Conservation (phyloP, 2,888 invertebrate genomes). For the Plagodis pulveraria region DNA sequence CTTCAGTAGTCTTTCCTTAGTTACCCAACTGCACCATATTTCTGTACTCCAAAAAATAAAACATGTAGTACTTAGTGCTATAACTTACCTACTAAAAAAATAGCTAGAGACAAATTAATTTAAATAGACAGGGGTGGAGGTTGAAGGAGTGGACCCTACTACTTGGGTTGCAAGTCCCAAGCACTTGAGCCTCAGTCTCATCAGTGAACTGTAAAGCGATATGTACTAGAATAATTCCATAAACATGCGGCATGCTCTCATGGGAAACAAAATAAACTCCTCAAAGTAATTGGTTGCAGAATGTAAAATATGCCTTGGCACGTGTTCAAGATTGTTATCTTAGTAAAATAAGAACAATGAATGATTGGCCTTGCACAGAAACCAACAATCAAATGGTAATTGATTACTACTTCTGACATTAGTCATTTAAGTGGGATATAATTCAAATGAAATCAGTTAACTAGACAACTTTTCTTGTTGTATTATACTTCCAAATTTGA, state of each 20-base stretch:
- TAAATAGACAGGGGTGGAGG: too few species aligned
- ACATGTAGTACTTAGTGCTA: too few species aligned
- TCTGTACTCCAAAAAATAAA: too few species aligned
- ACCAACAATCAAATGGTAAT: slow-evolving; percentile 24
- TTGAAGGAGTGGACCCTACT: too few species aligned
- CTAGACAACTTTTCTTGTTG: not conserved
- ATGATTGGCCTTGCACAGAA: slow-evolving; percentile 35
- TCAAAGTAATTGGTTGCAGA: slow-evolving; percentile 31
- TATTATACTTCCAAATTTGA: not conserved
- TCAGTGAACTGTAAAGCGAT: not conserved
- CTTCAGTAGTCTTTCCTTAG: too few species aligned
- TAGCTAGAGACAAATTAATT: too few species aligned
- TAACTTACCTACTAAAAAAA: too few species aligned
- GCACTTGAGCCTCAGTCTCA: not conserved
- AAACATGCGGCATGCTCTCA: slow-evolving; percentile 8
- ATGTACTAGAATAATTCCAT: not conserved
- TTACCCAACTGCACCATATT: too few species aligned
- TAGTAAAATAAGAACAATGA: slow-evolving; percentile 38
- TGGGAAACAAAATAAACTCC: slow-evolving; percentile 26
- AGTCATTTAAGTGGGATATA: slow-evolving; percentile 11
- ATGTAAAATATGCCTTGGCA: slow-evolving; percentile 43
- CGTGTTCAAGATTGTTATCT: slow-evolving; percentile 37
- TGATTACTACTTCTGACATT: slow-evolving; percentile 13
- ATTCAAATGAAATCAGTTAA: slow-evolving; percentile 3
- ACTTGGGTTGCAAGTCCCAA: too few species aligned